These are phyloP conservation scores for Myrmecophaga tridactyla DNA, from an alignment of 2,113 vertebrate species.

Conservation along the genomic window DNA sequence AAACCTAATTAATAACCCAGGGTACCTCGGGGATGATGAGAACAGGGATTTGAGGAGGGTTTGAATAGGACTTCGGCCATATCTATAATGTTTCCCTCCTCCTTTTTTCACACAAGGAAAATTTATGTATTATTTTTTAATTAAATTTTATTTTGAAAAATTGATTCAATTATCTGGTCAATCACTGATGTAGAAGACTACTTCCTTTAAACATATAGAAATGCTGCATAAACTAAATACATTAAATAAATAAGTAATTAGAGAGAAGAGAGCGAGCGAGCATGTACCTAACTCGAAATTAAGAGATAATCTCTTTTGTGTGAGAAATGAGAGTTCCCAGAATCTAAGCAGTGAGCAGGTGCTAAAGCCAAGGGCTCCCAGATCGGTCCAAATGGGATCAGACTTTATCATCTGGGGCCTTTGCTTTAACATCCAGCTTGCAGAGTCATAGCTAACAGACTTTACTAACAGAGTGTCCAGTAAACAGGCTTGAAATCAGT, in stretches of 20 bases:
- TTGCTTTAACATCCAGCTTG: neutral
- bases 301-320: neutral
- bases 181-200: neutral
- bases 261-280: too few species aligned
- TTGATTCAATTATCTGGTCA: neutral
- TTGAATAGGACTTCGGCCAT: neutral
- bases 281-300: neutral
- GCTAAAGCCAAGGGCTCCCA: neutral
- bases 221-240: neutral
- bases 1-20: neutral
- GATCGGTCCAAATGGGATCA: neutral
- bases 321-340: neutral
- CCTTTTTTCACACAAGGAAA: neutral
- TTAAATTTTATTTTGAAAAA: slow-evolving; percentile 2
- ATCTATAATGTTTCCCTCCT: neutral
- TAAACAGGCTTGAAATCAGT: neutral
- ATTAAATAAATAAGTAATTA: too few species aligned
- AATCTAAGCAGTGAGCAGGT: neutral
- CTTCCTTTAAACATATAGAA: neutral
- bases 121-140: neutral
- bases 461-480: neutral
- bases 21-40: neutral
- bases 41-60: neutral
- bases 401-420: neutral
- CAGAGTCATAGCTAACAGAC: neutral